Base-by-base conservation (phyloP, 2,113 vertebrate genomes). In the Nesoenas mayeri region DNA sequence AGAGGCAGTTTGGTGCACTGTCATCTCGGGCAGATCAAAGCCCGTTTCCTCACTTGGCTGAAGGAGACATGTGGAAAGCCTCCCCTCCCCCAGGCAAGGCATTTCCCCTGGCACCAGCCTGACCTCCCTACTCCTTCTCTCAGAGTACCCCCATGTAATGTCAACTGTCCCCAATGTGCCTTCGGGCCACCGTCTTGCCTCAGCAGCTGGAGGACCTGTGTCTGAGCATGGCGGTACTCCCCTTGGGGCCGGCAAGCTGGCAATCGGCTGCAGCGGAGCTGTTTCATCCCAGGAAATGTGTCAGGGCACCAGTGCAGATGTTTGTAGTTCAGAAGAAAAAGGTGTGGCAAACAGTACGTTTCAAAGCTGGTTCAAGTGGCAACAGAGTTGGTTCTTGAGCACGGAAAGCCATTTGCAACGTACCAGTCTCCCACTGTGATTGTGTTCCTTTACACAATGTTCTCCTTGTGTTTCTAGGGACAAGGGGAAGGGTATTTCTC, bases 21-120 rank as follows among this genome's bases (percentile, higher is more conserved):
- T 96, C 82, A 86, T 73, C 77, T 60, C 6, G 2, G 29, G 79
- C 69, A 94, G 90, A 95, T 96, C 92, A 95, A 96, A 96, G 92
- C 60, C 64, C 2, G 2, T 40, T 40, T 78, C 61, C 44, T 92
- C 11, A 1, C 28, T 40, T 0, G 1, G 32, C 48, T 13, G 4
- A 29, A 66, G 82, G 42, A 90, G 65, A 66, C 36, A 61, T 40
- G 57, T 80, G 79, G 51, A 89, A 83, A 56, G 20, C 38, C 26
- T 73, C 70, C 53, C 58, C 50, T 72, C 62, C 70, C 67, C 48
- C 6, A 2, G 60, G 25, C 13, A 25, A 66, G 58, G 40, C 62
- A 32, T 40, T 48, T 79, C 22, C 14, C 51, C 54, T 11, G 1
- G 40, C 15, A 5, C 66, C 5, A 9, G 53, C 48, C 57, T 17